These are phyloP conservation scores for Buathra laborator DNA, from an alignment of 2,888 invertebrate species.

Conservation along the genomic window DNA sequence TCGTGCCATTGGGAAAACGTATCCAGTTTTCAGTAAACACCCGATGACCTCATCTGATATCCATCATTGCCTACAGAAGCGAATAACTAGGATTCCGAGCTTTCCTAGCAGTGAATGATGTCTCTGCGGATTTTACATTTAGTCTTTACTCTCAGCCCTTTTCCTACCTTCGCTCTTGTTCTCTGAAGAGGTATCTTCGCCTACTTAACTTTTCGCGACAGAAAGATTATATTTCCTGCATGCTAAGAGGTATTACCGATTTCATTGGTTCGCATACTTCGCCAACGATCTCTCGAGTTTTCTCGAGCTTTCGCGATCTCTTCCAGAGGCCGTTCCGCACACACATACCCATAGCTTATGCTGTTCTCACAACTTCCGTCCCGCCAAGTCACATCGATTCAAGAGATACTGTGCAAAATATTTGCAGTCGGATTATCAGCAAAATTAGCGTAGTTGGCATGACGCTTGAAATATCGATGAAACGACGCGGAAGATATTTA, in stretches of 20 bases:
- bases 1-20: not conserved
- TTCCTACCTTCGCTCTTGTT: not conserved
- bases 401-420: not conserved
- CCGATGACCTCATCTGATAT: not conserved
- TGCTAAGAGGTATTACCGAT: conserved; percentile 11
- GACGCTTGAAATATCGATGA: not conserved
- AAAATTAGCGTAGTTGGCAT: not conserved
- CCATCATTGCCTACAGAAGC: not conserved
- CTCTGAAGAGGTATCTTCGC: conserved; percentile 59
- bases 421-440: not conserved
- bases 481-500: not conserved
- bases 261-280: not conserved
- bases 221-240: conserved; percentile 71
- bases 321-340: not conserved
- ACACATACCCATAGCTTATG: not conserved
- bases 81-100: conserved; percentile 26
- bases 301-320: conserved; percentile 22
- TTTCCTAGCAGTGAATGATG: conserved; percentile 26
- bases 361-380: not conserved
- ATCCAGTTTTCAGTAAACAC: not conserved
- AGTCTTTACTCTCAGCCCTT: conserved; percentile 23
- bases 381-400: not conserved
- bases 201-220: conserved; percentile 69
- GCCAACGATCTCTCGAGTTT: not conserved
- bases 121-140: conserved; percentile 41